Percentiles rank a stretch among this genome's conserved stretches.
These are phyloP conservation scores for Dryococelus australis DNA, from an alignment of 2,888 invertebrate species.

Conservation along the genomic window DNA sequence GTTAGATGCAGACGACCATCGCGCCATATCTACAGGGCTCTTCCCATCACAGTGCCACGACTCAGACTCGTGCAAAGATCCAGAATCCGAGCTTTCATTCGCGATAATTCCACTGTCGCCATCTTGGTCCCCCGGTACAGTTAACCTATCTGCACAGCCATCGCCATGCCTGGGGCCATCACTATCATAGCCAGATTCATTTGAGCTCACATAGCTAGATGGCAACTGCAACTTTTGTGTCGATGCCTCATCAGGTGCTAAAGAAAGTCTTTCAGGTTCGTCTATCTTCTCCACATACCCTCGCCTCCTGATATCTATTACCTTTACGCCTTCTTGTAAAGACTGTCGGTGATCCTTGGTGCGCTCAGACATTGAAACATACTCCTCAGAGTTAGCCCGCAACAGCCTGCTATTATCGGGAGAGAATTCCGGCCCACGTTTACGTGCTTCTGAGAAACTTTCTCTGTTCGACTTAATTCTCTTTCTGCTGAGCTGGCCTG, in stretches of 20 bases:
- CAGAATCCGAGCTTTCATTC: constrained; percentile 52
- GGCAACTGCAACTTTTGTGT: constrained; percentile 42
- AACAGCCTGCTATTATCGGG: constrained; percentile 51
- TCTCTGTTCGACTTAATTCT: constrained; percentile 59
- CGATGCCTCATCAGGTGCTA: constrained; percentile 26
- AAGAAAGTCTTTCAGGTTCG: constrained; percentile 31
- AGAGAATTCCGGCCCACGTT: constrained; percentile 45
- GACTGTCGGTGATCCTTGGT: constrained; percentile 44
- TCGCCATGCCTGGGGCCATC: constrained; percentile 64
- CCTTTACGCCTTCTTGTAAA: constrained; percentile 55
- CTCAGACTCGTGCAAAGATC: constrained; percentile 56
- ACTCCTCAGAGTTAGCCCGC: constrained; percentile 68
- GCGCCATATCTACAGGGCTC: constrained; percentile 50
- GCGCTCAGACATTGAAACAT: constrained; percentile 58
- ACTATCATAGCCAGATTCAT: constrained; percentile 85
- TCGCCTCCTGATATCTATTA: constrained; percentile 53
- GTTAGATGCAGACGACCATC: constrained; percentile 47
- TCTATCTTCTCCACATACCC: constrained; percentile 33
- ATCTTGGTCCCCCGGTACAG: constrained; percentile 57
- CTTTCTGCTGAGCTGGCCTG: constrained; percentile 58
- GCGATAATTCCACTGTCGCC: constrained; percentile 51
- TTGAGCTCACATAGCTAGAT: constrained; percentile 73
- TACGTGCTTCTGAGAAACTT: constrained; percentile 64
- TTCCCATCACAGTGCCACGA: constrained; percentile 53
- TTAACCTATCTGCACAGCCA: constrained; percentile 48